Evolutionary conservation across 2,113 vertebrate genomes (phyloP).

Genomic region (Dicrurus megarhynchus): DNA sequence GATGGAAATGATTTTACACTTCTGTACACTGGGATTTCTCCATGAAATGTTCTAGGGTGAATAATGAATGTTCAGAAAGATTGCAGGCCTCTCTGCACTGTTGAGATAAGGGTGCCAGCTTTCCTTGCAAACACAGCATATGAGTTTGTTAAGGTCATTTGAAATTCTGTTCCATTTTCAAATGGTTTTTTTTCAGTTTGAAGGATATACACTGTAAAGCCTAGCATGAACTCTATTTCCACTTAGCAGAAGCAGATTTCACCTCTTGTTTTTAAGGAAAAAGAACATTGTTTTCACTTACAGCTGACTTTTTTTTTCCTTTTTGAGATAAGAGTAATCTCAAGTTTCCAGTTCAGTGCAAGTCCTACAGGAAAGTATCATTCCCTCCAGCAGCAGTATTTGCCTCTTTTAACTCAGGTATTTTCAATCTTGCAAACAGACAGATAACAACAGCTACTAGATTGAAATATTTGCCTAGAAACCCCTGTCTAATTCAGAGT

Average conservation of each 20-base stretch:
- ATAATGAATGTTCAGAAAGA: neutral
- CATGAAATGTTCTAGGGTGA: neutral
- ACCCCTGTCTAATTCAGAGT: neutral
- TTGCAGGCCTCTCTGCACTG: neutral
- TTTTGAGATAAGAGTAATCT: slow-evolving; percentile 1
- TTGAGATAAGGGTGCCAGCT: neutral
- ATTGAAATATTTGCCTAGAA: neutral
- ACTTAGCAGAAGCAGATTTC: neutral
- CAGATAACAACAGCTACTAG: neutral
- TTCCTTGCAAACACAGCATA: neutral
- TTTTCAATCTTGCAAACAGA: neutral
- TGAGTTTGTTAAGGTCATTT: neutral
- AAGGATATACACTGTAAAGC: neutral
- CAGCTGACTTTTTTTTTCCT: neutral
- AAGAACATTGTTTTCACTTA: slow-evolving; percentile 19
- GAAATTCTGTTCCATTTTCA: slow-evolving; percentile 9
- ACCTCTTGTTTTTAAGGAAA: slow-evolving; percentile 23
- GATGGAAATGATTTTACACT: neutral
- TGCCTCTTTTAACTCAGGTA: neutral
- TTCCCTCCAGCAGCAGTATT: neutral
- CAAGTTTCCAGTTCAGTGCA: neutral
- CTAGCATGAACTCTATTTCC: neutral
- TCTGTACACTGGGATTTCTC: neutral
- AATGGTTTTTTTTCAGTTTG: neutral
- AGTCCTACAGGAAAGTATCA: neutral